Evolutionary conservation across 2,888 invertebrate species (phyloP).

Genomic region (Cryptocheilus praepositus): DNA sequence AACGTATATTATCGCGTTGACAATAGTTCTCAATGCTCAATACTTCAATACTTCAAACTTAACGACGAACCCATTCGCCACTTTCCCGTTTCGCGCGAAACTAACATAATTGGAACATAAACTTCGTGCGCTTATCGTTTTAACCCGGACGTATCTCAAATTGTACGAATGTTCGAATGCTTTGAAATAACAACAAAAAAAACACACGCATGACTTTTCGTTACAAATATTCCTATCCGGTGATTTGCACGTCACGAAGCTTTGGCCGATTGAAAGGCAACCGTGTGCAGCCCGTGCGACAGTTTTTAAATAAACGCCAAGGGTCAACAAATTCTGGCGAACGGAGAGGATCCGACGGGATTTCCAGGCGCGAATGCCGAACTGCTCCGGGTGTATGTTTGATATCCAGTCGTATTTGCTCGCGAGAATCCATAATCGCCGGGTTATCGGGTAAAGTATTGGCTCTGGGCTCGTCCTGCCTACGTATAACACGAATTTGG

Average conservation of each 20-base stretch:
- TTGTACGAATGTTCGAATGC: too few species aligned
- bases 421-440: constrained; percentile 19
- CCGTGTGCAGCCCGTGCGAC: neutral
- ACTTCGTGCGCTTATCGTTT: too few species aligned
- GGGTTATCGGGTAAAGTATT: constrained; percentile 5
- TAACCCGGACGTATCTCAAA: too few species aligned
- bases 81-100: too few species aligned
- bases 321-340: constrained; percentile 26
- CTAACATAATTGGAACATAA: too few species aligned
- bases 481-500: neutral
- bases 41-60: too few species aligned
- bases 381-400: constrained; percentile 25
- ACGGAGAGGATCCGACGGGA: neutral
- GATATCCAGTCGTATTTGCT: constrained; percentile 41
- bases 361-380: neutral
- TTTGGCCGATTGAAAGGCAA: constrained; percentile 10
- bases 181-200: too few species aligned
- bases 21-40: too few species aligned
- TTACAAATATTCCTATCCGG: too few species aligned
- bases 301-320: constrained; percentile 34
- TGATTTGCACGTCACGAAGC: neutral
- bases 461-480: neutral
- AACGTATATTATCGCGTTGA: too few species aligned
- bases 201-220: too few species aligned
- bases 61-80: too few species aligned